Percentiles rank a stretch among this genome's conserved stretches.
These are phyloP conservation scores for Pyxicephalus adspersus DNA, from an alignment of 2,113 vertebrate species.

Conservation along the genomic window DNA sequence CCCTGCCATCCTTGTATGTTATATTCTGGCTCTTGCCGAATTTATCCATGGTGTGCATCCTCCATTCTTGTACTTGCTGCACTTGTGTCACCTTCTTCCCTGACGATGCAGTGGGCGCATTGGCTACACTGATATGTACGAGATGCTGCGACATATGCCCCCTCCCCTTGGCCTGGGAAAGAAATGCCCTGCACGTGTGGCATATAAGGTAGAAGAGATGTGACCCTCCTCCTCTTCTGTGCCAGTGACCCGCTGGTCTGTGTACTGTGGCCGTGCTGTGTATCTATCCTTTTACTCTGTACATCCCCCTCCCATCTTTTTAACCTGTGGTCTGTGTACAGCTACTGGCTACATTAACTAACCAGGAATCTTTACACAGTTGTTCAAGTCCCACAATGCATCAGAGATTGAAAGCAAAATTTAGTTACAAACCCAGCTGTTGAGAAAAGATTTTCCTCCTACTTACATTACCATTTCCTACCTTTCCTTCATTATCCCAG, in stretches of 20 bases:
- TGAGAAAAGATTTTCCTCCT: not conserved
- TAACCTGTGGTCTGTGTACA: constrained; percentile 13
- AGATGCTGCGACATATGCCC: constrained; percentile 99
- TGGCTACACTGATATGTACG: constrained; percentile 99
- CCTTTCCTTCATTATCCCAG: not conserved
- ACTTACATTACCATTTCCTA: not conserved
- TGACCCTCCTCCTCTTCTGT: constrained; percentile 8
- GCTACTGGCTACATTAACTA: not conserved
- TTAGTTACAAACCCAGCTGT: not conserved
- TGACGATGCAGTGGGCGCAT: constrained; percentile 87
- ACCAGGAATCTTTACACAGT: not conserved
- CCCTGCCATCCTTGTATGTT: constrained; percentile 60
- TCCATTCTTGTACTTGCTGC: constrained; percentile 46
- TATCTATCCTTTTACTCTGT: constrained; percentile 22
- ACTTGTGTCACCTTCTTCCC: constrained; percentile 62
- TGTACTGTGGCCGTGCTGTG: constrained; percentile 52
- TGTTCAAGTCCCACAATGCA: not conserved
- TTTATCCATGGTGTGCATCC: constrained; percentile 51
- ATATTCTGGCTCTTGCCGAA: constrained; percentile 59
- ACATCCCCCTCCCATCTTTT: not conserved
- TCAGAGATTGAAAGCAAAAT: not conserved
- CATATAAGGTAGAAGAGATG: constrained; percentile 93
- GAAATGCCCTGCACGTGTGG: constrained; percentile 96
- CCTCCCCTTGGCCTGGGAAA: constrained; percentile 98
- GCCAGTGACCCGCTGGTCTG: constrained; percentile 51